Base-by-base conservation (phyloP, 2,797 vertebrate genomes). In the Acanthiza pusilla region DNA sequence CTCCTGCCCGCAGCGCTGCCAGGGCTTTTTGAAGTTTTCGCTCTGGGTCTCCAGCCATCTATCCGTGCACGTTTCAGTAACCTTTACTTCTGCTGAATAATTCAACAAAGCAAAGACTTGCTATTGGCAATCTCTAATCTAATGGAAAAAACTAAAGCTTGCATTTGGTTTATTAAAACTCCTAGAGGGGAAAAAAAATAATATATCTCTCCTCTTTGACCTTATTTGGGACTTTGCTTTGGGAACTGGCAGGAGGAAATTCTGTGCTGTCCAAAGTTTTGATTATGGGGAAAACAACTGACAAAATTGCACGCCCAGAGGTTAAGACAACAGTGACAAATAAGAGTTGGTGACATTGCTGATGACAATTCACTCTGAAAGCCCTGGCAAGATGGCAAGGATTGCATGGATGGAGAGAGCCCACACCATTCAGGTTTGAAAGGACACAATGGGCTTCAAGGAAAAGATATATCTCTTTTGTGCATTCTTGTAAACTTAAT, bases 71-170 rank as follows among this genome's bases (percentile, higher is more conserved):
- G 0, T 95, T 92, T 85, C 91, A 88, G 29, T 73, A 95, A 86
- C 67, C 58, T 93, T 96, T 65, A 62, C 58, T 92, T 81, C 70
- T 94, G 79, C 66, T 89, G 82, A 93, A 91, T 85, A 90, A 91
- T 65, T 94, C 92, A 93, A 90, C 84, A 91, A 63, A 91, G 86
- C 66, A 85, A 95, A 79, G 43, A 84, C 34, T 90, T 85, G 81
- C 91, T 94, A 60, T 62, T 91, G 89, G 83, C 71, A 72, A 76
- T 62, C 57, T 84, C 70, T 53, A 68, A 60, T 68, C 29, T 29
- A 73, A 93, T 77, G 48, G 34, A 65, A 87, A 95, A 94, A 60
- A n/a, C 32, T 55, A 73, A 75, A 89, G 78, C 67, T 72, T 91
- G 55, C 26, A 16, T 87, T 94, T 88, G 93, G n/a, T 73, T 92